These are phyloP conservation scores for Malacosoma neustria DNA, from an alignment of 2,888 invertebrate genomes.

Conservation along the genomic window DNA sequence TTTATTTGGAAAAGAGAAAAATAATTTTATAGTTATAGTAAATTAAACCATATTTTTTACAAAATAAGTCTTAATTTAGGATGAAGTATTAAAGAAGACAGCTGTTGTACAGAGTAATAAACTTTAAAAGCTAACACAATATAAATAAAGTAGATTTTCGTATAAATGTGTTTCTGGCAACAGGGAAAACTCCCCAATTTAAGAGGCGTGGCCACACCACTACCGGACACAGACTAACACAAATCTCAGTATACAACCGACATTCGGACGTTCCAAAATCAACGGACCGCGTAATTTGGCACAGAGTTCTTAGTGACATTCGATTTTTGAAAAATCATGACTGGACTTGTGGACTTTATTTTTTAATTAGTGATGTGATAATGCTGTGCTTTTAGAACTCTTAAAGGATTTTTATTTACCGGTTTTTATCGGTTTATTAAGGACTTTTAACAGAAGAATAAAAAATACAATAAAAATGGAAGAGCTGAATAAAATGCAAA, in stretches of 20 bases:
- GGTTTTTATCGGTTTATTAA: no score
- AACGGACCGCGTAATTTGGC: constrained; percentile 19
- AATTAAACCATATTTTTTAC: no score
- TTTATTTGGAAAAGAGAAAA: no score
- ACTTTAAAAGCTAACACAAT: background rate
- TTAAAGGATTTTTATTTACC: no score
- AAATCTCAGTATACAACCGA: constrained; percentile 33
- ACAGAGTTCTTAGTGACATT: constrained; percentile 1
- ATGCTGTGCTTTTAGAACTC: background rate
- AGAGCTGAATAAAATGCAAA: constrained; percentile 56
- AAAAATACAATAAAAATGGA: constrained; percentile 36
- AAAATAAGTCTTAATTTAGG: no score
- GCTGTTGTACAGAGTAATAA: background rate
- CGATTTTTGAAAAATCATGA: constrained; percentile 4
- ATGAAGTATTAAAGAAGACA: background rate
- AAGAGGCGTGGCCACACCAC: constrained; percentile 34
- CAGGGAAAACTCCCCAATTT: constrained; percentile 25
- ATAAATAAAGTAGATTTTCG: background rate
- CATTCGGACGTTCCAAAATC: constrained; percentile 37
- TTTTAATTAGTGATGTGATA: background rate
- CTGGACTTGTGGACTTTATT: constrained; percentile 1
- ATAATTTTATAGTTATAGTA: no score
- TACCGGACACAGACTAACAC: constrained; percentile 21
- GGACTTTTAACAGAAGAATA: no score
- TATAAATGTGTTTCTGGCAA: constrained; percentile 2